phyloP scores from a whole-genome alignment of 37 sponge, comb jelly and placozoan genomes.

The Bolinopsis microptera region DNA sequence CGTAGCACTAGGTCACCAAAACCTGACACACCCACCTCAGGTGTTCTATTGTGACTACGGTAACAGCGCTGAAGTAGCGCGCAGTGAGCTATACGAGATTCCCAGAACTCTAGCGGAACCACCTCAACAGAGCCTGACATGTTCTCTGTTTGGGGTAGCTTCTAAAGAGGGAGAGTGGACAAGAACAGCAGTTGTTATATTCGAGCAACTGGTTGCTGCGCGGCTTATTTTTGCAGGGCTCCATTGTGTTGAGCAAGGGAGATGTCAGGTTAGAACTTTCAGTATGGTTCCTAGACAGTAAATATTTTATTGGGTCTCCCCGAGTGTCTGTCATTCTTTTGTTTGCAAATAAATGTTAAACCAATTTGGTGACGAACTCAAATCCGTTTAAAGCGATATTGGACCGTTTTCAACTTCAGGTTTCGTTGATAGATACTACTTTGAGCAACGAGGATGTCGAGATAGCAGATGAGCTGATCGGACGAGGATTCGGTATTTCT shows the following conservation, averaged over 20 bases:
- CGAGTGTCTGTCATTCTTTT: no score
- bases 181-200: not conserved
- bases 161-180: not conserved
- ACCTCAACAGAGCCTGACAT: not conserved
- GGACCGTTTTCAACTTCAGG: no score
- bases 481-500: not conserved
- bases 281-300: no score
- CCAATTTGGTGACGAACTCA: no score
- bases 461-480: not conserved
- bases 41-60: constrained; percentile 59
- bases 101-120: not conserved
- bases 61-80: not conserved
- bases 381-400: no score
- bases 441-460: constrained; percentile 9
- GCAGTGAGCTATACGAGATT: constrained; percentile 39
- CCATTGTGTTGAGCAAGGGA: not conserved
- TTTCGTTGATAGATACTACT: constrained; percentile 37
- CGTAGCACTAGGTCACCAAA: no score
- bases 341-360: no score
- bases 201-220: not conserved
- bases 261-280: not conserved
- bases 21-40: no score
- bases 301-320: no score
- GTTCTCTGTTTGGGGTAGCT: not conserved
- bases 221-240: not conserved